These are phyloP conservation scores for Drosophila triauraria DNA, from an alignment of 1,140 invertebrate genomes.

Conservation along the genomic window DNA sequence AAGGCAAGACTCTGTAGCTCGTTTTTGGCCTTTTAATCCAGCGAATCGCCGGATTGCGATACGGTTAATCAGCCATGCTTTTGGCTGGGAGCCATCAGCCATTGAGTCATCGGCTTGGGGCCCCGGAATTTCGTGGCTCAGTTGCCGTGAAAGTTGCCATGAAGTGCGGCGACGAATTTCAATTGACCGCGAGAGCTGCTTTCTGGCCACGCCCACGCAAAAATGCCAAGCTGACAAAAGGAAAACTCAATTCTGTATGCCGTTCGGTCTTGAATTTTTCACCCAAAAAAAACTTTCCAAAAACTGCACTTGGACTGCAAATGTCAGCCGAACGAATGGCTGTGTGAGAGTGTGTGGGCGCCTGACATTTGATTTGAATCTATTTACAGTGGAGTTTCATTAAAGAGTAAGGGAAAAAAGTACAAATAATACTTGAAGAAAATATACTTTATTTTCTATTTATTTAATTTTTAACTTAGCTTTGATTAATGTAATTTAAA, in stretches of 20 bases:
- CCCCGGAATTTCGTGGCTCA: constrained; percentile 19
- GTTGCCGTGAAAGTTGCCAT: constrained; percentile 51
- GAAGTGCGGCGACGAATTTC: constrained; percentile 55
- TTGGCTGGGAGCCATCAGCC: constrained; percentile 17
- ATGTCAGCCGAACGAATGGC: constrained; percentile 24
- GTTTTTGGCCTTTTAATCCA: constrained; percentile 30
- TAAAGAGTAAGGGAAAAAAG: background rate
- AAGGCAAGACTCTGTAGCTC: constrained; percentile 43
- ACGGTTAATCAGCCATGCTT: constrained; percentile 37
- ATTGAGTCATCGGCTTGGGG: constrained; percentile 43
- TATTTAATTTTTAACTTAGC: too few species aligned
- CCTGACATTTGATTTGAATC: constrained; percentile 54
- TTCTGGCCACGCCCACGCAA: constrained; percentile 54
- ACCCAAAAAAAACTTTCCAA: constrained; percentile 38
- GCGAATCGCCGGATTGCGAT: constrained; percentile 26
- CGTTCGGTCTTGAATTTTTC: constrained; percentile 43
- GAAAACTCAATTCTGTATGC: constrained; percentile 51
- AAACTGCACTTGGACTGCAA: constrained; percentile 47
- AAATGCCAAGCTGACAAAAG: constrained; percentile 46
- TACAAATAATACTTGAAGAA: background rate
- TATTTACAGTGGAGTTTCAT: constrained; percentile 6
- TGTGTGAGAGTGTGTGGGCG: constrained; percentile 33
- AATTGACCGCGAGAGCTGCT: constrained; percentile 50
- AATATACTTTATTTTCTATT: background rate
- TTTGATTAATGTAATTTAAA: too few species aligned